Evolutionary conservation across 2,113 vertebrate genomes (phyloP).

Genomic region (Hippocampus mohnikei): DNA sequence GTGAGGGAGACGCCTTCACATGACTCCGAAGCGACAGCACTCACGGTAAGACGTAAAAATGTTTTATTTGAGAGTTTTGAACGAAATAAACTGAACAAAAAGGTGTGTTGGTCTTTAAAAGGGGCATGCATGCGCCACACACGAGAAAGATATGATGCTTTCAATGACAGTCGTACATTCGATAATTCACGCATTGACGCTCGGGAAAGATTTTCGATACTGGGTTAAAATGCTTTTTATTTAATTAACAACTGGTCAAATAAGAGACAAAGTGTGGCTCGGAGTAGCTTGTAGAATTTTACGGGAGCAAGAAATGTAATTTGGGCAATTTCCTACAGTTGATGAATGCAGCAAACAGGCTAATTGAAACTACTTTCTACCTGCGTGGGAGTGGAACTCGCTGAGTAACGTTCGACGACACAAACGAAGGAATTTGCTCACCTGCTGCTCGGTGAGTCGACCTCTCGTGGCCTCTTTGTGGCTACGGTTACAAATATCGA

Average conservation of each 20-base stretch:
- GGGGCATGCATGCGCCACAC: constrained; percentile 11
- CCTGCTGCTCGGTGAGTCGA: neutral
- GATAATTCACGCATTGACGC: rapidly evolving
- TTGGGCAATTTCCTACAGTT: constrained; percentile 5
- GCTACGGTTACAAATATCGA: neutral
- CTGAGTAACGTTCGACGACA: neutral
- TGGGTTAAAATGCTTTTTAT: neutral
- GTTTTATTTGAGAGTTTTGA: neutral
- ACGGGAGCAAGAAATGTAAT: neutral
- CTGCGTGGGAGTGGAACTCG: neutral
- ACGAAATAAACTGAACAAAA: too few relatives aligned
- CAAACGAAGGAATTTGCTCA: neutral
- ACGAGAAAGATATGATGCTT: constrained; percentile 20
- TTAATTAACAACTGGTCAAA: neutral
- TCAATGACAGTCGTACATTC: constrained; percentile 17
- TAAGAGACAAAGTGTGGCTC: neutral
- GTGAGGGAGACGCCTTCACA: constrained; percentile 43
- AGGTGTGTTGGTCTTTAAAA: constrained; percentile 30
- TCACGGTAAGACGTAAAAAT: constrained; percentile 6
- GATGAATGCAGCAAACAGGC: constrained; percentile 16
- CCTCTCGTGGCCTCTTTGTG: neutral
- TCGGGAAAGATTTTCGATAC: neutral
- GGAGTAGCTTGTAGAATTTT: neutral
- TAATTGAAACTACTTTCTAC: constrained; percentile 22
- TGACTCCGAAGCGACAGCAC: constrained; percentile 17